phyloP scores from a whole-genome alignment of 2,888 invertebrate genomes.

The Ischnura elegans region DNA sequence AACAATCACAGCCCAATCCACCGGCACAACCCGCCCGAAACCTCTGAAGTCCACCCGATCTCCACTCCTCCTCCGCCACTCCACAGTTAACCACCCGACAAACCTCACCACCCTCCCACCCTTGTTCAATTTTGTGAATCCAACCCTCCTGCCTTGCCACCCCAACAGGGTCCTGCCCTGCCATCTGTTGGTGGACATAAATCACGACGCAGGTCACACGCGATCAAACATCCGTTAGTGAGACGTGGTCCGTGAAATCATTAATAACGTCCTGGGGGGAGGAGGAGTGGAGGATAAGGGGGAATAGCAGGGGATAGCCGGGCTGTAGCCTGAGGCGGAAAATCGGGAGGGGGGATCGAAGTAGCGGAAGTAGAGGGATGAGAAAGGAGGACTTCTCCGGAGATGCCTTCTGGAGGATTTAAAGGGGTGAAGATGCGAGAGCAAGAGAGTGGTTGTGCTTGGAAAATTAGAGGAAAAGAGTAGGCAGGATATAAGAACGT shows the following conservation, averaged over 20 bases:
- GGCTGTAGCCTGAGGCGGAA: neutral
- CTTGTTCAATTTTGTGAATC: neutral
- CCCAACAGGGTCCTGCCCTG: neutral
- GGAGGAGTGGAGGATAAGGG: neutral
- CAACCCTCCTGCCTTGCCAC: no score
- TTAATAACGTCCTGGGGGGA: conserved; percentile 2
- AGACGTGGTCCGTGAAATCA: conserved; percentile 44
- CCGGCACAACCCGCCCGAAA: neutral
- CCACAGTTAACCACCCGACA: neutral
- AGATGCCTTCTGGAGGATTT: neutral
- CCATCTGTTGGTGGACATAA: conserved; percentile 50
- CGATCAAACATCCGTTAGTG: conserved; percentile 52
- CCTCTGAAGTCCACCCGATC: neutral
- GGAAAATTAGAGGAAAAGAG: conserved; percentile 35
- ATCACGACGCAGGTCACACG: conserved; percentile 49
- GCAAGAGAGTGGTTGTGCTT: neutral
- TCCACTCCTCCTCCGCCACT: neutral
- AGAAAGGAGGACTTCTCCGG: neutral
- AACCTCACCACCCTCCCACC: no score
- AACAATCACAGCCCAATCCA: neutral
- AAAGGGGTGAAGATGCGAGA: neutral
- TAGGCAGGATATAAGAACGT: neutral
- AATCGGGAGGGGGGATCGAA: neutral
- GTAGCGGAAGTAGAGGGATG: neutral
- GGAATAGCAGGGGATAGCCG: neutral